Evolutionary conservation across 1,140 invertebrate species (phyloP), one percentile per base, ranked within the genome.

Genomic region (Rhagoletis zephyria): DNA sequence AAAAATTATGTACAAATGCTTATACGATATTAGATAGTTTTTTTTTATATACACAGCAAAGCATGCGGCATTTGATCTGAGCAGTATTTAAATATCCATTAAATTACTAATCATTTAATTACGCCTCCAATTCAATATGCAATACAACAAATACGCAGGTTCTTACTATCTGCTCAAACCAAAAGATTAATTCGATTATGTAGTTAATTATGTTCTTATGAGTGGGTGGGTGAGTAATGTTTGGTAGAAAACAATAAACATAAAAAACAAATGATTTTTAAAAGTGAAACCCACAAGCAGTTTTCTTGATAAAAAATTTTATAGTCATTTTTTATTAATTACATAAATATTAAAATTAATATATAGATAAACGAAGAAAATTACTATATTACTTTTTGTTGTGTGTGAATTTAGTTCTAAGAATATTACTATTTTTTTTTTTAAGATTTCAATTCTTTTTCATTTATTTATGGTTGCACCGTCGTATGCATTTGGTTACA

Each of bases 241-340:
- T 51, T 81, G 42, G 14, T 81, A 16, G n/a, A 30, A 81, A 56
- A 63, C 9, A 63, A 81, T 74, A 56, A 56, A 56, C 30, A 81
- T 74, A 56, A 56, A 56, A 77, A 81, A 56, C 74, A 56, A 81
- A 81, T 81, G 7, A 81, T 56, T 51, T 12, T 56, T 59, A 56
- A 81, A 81, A 81, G 74, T 81, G 74, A 81, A 81, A 81, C 74
- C 74, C 74, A 81, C 74, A 81, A 81, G 74, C 74, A 81, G n/a
- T 19, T 56, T 19, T 81, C 48, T 81, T 81, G 45, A 48, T 51
- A n/a, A 81, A 48, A 14, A 56, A 81, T 56, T 81, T 56, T 16
- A 74, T 19, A 56, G 74, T 56, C n/a, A 7, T 56, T 56, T 81
- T 56, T 77, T 16, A 64, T n/a, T 67, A 67, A 81, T 56, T 81